Evolutionary conservation across 2,113 vertebrate genomes (phyloP).

Genomic region (Etheostoma spectabile): DNA sequence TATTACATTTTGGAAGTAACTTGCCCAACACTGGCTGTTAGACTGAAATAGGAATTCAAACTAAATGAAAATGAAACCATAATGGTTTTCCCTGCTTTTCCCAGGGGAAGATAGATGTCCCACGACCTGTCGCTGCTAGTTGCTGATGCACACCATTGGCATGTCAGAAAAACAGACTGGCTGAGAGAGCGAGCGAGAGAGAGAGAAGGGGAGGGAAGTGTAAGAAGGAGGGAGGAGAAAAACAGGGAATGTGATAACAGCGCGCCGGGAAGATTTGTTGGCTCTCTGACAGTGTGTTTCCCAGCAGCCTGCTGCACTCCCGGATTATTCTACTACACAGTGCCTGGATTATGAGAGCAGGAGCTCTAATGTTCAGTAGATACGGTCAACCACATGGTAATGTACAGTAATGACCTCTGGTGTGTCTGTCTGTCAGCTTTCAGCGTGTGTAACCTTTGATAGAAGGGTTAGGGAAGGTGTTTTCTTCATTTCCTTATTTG

Average conservation of each 20-base stretch:
- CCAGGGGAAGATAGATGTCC: constrained; percentile 23
- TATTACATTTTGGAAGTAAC: no score
- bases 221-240: constrained; percentile 51
- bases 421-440: constrained; percentile 7
- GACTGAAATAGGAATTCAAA: neutral
- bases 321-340: constrained; percentile 28
- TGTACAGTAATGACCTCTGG: constrained; percentile 23
- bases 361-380: constrained; percentile 28
- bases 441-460: neutral
- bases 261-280: constrained; percentile 43
- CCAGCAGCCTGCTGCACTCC: constrained; percentile 44
- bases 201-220: constrained; percentile 23
- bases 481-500: constrained; percentile 67
- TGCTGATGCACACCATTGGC: constrained; percentile 44
- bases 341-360: constrained; percentile 60
- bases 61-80: constrained; percentile 4
- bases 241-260: constrained; percentile 61
- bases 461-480: constrained; percentile 12
- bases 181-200: constrained; percentile 6
- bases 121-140: neutral
- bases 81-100: neutral
- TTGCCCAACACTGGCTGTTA: neutral
- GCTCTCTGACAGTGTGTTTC: constrained; percentile 56
- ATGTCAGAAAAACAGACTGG: constrained; percentile 50
- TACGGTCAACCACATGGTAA: constrained; percentile 70